Conservation (phyloP, 2,797 vertebrate genomes). For the Arctocebus calabarensis region DNA sequence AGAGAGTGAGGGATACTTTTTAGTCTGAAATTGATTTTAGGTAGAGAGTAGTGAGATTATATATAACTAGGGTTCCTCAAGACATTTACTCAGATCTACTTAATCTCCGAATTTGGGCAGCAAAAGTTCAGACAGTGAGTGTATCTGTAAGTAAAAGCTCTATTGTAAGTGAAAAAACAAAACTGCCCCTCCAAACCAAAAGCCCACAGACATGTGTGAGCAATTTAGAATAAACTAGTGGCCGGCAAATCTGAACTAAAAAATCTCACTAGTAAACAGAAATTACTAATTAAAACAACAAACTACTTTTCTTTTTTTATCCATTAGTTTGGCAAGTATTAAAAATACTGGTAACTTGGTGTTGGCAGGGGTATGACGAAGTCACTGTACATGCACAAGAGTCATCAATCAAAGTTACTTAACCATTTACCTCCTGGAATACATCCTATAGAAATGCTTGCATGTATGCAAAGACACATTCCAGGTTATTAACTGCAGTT, state of each 20-base stretch:
- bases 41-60: neutral
- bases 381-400: neutral
- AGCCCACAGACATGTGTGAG: neutral
- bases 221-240: neutral
- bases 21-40: neutral
- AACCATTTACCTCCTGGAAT: neutral
- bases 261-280: neutral
- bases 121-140: conserved; percentile 6
- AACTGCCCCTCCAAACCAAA: too few species aligned
- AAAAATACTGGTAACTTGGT: neutral
- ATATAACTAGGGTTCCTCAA: neutral
- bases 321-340: neutral
- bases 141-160: neutral
- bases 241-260: neutral
- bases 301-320: neutral
- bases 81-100: neutral
- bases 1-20: neutral
- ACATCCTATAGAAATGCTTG: neutral
- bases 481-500: neutral
- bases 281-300: conserved; percentile 14
- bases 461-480: neutral
- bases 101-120: neutral
- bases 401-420: neutral
- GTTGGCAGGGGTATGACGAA: neutral
- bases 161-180: neutral